Base-by-base conservation (phyloP, 2,888 invertebrate genomes). In the Leptinotarsa juncta region DNA sequence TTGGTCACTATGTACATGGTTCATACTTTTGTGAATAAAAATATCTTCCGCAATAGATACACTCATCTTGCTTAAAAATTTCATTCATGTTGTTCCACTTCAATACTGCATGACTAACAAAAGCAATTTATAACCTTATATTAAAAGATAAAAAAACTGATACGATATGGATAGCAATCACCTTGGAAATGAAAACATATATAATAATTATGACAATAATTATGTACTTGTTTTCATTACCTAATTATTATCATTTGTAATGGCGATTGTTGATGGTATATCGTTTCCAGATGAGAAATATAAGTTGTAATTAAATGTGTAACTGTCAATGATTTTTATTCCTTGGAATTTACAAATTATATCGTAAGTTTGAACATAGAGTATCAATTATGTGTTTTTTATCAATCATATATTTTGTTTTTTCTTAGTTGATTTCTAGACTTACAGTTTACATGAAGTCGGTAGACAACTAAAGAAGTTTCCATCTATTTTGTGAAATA, bases 111-210 rank as follows among this genome's bases (percentile, higher is more conserved):
- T 57, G 14, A 57, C 10, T 23, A 57, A 20, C 23, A 57, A 57
- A 20, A 18, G 57, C n/a, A 57, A 57, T 57, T 57, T 57, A 57
- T 23, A 26, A 4, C 23, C 57, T 18, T 15, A 14, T 14, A 23
- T 14, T 20, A 4, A 57, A 18, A 20, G 15, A 15, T 57, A 57
- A 57, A 57, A 51, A 57, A 57, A 20, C 15, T 57, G 10, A 70
- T 18, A 68, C 51, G 53, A 49, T 60, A 50, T 23, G 20, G 23
- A 62, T 50, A 20, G 16, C 55, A 16, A 49, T 71, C 53, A 32
- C 71, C 71, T 71, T 71, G 71, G 32, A 53, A 65, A 71, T 71
- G 18, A 26, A 60, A 70, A 70, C 50, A 65, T 65, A 65, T 65
- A 65, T 53, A 71, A 51, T 26, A 65, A 71, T 26, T 71, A 60